A percentile compares a stretch with the other conserved stretches of the same genome.
These are phyloP conservation scores for Mus pahari DNA, from an alignment of 2,113 vertebrate genomes.

Conservation along the genomic window DNA sequence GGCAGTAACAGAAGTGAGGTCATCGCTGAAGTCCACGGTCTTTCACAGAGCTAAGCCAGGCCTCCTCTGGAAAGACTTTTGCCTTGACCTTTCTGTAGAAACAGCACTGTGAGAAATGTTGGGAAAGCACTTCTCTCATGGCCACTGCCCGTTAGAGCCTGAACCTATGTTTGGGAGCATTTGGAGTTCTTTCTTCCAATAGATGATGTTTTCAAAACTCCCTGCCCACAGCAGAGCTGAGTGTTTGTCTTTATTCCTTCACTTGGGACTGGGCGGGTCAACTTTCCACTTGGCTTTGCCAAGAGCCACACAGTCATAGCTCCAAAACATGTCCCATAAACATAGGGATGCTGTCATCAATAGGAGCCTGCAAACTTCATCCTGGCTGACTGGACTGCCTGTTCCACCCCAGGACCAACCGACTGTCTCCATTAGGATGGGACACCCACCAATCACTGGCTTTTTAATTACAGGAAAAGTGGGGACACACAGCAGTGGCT, in stretches of 20 bases:
- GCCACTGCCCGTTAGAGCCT: background rate
- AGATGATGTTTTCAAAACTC: background rate
- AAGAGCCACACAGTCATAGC: background rate
- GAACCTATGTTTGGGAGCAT: background rate
- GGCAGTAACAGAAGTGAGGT: background rate
- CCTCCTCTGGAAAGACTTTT: background rate
- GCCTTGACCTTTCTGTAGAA: background rate
- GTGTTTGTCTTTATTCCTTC: conserved; percentile 41
- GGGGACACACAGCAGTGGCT: background rate
- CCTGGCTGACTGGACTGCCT: accelerated
- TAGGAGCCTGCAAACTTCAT: no score
- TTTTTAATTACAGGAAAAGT: background rate
- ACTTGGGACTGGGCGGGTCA: background rate
- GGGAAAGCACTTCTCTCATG: background rate
- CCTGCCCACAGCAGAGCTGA: background rate
- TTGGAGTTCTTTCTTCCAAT: conserved; percentile 19
- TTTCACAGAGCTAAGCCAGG: background rate
- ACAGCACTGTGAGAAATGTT: no score
- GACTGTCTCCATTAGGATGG: background rate
- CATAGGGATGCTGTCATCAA: background rate
- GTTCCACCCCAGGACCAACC: background rate
- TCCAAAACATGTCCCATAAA: background rate
- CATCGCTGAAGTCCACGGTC: background rate
- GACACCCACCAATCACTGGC: accelerated
- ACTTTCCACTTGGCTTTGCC: conserved; percentile 58